phyloP scores from a whole-genome alignment of 2,888 invertebrate species.

The Carcina quercana region DNA sequence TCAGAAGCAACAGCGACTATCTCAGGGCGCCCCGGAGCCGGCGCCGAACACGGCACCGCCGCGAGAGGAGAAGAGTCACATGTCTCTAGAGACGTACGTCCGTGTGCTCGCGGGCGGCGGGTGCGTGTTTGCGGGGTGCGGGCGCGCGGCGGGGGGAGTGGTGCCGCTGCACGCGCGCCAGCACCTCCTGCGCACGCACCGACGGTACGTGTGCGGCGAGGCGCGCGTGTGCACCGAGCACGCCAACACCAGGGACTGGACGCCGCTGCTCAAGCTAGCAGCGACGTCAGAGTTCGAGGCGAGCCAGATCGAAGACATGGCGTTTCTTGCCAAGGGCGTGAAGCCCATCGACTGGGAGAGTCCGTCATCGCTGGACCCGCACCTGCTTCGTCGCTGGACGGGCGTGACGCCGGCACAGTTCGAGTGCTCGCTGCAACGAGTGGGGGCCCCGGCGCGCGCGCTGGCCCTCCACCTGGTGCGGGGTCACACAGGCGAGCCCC shows the following conservation, averaged over 20 bases:
- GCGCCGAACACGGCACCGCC: too few species aligned
- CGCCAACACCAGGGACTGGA: background rate
- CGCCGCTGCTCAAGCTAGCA: background rate
- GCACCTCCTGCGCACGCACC: background rate
- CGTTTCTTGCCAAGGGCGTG: background rate
- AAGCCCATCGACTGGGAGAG: constrained; percentile 1
- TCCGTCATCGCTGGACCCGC: background rate
- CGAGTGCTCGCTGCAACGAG: background rate
- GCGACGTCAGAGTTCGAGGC: background rate
- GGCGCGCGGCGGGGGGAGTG: background rate
- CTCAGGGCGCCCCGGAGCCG: too few species aligned
- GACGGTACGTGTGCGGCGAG: background rate
- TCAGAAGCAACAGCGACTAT: too few species aligned
- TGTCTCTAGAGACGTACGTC: too few species aligned
- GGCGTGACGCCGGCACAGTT: constrained; percentile 1
- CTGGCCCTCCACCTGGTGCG: background rate
- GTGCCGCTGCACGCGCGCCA: background rate
- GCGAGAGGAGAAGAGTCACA: too few species aligned
- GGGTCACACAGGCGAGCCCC: background rate
- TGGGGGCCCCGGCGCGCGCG: background rate
- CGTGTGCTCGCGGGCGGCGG: background rate
- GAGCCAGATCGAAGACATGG: constrained; percentile 5
- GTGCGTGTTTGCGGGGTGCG: background rate
- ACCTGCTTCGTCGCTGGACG: background rate
- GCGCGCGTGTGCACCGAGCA: background rate